Evolutionary conservation across 2,113 vertebrate genomes (phyloP).

Genomic region (Siniperca knerii): DNA sequence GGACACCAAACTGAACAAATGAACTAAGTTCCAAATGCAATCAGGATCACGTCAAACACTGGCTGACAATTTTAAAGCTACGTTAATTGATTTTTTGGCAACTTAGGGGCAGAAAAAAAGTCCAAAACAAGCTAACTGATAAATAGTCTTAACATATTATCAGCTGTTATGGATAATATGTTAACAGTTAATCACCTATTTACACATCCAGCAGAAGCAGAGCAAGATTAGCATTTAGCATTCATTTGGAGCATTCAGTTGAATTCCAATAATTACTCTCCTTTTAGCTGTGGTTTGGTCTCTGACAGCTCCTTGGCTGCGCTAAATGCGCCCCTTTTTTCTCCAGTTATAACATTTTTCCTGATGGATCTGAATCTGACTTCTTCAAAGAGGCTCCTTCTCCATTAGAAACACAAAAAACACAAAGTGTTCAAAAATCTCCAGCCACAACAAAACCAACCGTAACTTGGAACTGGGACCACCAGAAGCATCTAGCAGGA

Average conservation of each 20-base stretch:
- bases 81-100: neutral
- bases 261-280: neutral
- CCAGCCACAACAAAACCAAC: neutral
- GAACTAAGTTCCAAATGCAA: neutral
- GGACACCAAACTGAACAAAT: constrained; percentile 14
- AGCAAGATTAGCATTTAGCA: neutral
- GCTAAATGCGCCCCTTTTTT: neutral
- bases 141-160: neutral
- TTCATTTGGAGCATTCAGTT: neutral
- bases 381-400: neutral
- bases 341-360: neutral
- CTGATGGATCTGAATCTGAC: neutral
- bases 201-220: neutral
- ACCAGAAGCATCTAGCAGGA: neutral
- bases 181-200: neutral
- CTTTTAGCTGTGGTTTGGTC: neutral
- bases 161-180: neutral
- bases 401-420: neutral
- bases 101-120: neutral
- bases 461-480: neutral
- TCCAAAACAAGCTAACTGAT: neutral
- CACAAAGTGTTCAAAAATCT: neutral
- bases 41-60: neutral
- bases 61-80: neutral
- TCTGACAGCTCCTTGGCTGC: neutral